A percentile compares a stretch with the other conserved stretches of the same genome.
phyloP scores from a whole-genome alignment of 2,797 vertebrate species.

The Apogon talboti region DNA sequence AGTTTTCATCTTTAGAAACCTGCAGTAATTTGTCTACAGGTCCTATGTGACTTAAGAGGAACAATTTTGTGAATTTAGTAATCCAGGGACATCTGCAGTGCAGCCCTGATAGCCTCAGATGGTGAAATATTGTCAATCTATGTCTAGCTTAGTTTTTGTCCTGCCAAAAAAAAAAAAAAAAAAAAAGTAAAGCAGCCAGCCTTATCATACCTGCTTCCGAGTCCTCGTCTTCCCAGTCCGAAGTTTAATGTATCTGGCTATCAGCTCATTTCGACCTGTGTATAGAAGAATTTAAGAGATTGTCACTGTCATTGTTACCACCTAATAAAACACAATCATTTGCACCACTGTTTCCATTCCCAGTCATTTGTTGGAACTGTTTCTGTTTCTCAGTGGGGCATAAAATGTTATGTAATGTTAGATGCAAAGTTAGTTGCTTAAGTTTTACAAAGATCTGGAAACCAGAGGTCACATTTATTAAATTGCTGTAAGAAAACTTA shows the following conservation, averaged over 20 bases:
- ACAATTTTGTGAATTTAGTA: slow-evolving; percentile 14
- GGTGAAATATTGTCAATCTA: slow-evolving; percentile 26
- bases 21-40: neutral
- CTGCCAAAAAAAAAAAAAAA: slow-evolving; percentile 68
- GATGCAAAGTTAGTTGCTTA: no score
- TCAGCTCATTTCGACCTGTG: slow-evolving; percentile 98
- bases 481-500: no score
- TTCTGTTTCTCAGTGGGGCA: no score
- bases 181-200: slow-evolving; percentile 25
- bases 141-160: slow-evolving; percentile 24
- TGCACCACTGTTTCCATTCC: no score
- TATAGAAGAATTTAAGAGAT: slow-evolving; percentile 49
- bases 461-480: no score
- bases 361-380: no score
- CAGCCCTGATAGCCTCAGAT: slow-evolving; percentile 33
- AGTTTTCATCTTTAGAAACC: neutral
- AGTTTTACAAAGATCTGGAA: no score
- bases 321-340: neutral
- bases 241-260: slow-evolving; percentile 99
- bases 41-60: neutral
- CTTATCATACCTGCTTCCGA: slow-evolving; percentile 95
- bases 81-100: slow-evolving; percentile 33
- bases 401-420: no score
- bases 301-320: no score
- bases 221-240: slow-evolving; percentile 99